A percentile compares a stretch with the other conserved stretches of the same genome.
phyloP scores from a whole-genome alignment of 1,140 invertebrate genomes.

The Scaptodrosophila lebanonensis region DNA sequence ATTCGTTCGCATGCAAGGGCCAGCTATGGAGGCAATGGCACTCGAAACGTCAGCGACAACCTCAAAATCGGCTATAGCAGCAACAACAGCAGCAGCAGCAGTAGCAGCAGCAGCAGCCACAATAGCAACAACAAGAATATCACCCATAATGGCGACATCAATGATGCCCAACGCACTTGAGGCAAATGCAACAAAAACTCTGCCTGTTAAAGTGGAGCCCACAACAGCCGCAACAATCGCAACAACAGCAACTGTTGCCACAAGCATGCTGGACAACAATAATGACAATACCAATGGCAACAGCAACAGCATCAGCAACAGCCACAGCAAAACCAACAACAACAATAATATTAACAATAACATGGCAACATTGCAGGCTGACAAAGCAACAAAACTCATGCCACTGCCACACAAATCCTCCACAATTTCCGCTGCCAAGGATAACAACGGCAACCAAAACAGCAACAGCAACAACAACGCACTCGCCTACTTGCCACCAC shows the following conservation, averaged over 20 bases:
- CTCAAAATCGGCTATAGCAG: slow-evolving; percentile 8
- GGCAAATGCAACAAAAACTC: too few relatives aligned
- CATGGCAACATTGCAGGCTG: slow-evolving; percentile 17
- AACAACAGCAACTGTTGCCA: neutral
- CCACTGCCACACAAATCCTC: slow-evolving; percentile 33
- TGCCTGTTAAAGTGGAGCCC: too few relatives aligned
- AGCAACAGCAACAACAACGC: slow-evolving; percentile 4
- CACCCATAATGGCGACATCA: slow-evolving; percentile 8
- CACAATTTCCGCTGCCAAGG: slow-evolving; percentile 18
- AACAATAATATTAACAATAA: slow-evolving; percentile 6
- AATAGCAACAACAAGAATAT: neutral
- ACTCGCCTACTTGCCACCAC: slow-evolving; percentile 10
- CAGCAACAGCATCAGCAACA: slow-evolving; percentile 1
- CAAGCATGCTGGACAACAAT: neutral
- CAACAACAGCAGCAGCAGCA: slow-evolving; percentile 9
- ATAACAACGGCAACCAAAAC: slow-evolving; percentile 15
- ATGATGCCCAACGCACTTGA: too few relatives aligned
- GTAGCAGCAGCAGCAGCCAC: neutral
- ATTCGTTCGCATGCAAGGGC: slow-evolving; percentile 26
- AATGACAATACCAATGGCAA: slow-evolving; percentile 9
- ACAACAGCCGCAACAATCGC: neutral
- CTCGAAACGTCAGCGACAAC: slow-evolving; percentile 30
- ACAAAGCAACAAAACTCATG: slow-evolving; percentile 38
- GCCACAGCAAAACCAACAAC: neutral
- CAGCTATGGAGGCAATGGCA: slow-evolving; percentile 16